These are phyloP conservation scores for Eupithecia tripunctaria DNA, from an alignment of 2,888 invertebrate species.

Conservation along the genomic window DNA sequence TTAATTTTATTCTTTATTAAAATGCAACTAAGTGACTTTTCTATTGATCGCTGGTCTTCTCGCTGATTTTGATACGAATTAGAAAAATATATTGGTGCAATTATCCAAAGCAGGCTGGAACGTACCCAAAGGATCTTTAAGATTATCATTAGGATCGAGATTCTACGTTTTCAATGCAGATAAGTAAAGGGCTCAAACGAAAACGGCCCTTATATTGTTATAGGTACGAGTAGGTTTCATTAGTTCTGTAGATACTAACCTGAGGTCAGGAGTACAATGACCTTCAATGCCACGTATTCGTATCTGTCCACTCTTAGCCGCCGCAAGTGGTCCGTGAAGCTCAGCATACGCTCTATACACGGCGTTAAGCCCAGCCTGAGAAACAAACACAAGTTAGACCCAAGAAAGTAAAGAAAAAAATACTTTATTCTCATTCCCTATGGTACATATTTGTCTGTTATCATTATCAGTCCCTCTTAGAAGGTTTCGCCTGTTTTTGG, in stretches of 20 bases:
- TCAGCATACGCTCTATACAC: conserved; percentile 97
- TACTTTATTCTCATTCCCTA: not conserved
- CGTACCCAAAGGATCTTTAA: too few species aligned
- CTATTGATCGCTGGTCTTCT: too few species aligned
- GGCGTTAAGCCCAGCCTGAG: conserved; percentile 90
- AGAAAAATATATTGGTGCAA: too few species aligned
- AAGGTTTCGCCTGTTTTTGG: not conserved
- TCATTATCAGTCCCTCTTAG: not conserved
- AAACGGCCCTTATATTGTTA: not conserved
- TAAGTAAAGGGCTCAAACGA: not conserved
- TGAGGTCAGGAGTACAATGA: conserved; percentile 95
- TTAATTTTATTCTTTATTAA: too few species aligned
- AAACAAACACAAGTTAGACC: conserved; percentile 13
- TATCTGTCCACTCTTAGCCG: conserved; percentile 96
- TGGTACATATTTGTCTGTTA: not conserved
- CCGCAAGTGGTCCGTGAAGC: conserved; percentile 96
- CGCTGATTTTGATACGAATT: too few species aligned
- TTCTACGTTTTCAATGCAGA: not conserved
- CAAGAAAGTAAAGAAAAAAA: not conserved
- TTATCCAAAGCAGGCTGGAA: too few species aligned
- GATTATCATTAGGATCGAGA: not conserved
- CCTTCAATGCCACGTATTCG: conserved; percentile 98
- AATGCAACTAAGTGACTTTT: too few species aligned
- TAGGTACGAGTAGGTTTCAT: not conserved
- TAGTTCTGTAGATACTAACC: conserved; percentile 81